Conservation (phyloP, 1,140 invertebrate species). For the Megalonaias nervosa region DNA sequence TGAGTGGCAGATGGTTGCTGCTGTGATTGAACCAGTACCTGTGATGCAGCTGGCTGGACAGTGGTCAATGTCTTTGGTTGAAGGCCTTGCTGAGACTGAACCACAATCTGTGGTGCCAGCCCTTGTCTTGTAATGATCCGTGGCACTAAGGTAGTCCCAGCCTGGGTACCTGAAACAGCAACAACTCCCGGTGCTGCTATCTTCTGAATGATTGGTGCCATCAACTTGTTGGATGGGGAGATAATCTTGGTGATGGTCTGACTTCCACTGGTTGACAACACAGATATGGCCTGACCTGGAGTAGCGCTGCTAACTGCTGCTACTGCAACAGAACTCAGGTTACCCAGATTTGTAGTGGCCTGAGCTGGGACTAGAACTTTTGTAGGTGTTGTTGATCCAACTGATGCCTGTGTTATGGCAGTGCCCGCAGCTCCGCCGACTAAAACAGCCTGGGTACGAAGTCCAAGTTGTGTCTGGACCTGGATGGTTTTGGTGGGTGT, state of each 20-base stretch:
- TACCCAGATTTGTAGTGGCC: conserved; percentile 1
- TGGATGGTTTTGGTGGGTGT: conserved; percentile 38
- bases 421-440: conserved; percentile 18
- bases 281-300: conserved; percentile 18
- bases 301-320: not conserved
- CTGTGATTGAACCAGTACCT: conserved; percentile 6
- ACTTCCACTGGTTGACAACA: conserved; percentile 16
- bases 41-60: not conserved
- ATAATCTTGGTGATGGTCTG: conserved; percentile 27
- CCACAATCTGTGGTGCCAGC: conserved; percentile 27
- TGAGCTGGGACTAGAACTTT: conserved; percentile 25
- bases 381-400: conserved; percentile 14
- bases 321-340: too few relatives aligned
- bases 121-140: conserved; percentile 16
- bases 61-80: not conserved
- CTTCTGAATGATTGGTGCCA: conserved; percentile 21
- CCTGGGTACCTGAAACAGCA: conserved; percentile 1
- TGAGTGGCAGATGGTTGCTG: too few relatives aligned
- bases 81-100: not conserved
- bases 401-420: conserved; percentile 5
- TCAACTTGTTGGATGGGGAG: conserved; percentile 10
- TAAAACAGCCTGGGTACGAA: conserved; percentile 19
- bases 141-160: conserved; percentile 10
- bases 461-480: conserved; percentile 23
- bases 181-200: conserved; percentile 16